Percentiles rank a stretch among this genome's conserved stretches.
phyloP scores from a whole-genome alignment of 2,888 invertebrate species.

The Falcaria lacertinaria region DNA sequence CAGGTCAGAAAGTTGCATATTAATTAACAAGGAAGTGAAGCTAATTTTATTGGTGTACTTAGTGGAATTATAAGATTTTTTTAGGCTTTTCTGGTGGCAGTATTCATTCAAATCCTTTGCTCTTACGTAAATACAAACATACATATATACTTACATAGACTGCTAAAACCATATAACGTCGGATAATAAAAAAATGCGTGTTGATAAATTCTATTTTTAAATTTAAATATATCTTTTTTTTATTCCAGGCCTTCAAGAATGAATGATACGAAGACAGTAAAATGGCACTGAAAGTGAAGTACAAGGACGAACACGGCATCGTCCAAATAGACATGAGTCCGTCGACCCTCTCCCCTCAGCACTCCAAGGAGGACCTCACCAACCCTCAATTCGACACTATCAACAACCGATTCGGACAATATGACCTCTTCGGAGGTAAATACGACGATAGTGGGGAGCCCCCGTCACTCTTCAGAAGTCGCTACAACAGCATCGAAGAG shows the following conservation, averaged over 20 bases:
- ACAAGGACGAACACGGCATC: constrained; percentile 71
- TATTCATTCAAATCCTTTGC: too few species aligned
- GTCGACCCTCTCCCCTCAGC: constrained; percentile 34
- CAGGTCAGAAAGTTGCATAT: neutral
- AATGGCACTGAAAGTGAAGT: constrained; percentile 70
- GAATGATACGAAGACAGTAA: constrained; percentile 20
- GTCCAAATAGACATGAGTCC: constrained; percentile 73
- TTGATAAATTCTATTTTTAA: too few species aligned
- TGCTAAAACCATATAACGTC: too few species aligned
- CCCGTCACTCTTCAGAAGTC: constrained; percentile 65
- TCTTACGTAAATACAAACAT: too few species aligned
- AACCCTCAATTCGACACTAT: constrained; percentile 69
- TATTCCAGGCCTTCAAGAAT: constrained; percentile 23
- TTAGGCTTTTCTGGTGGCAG: too few species aligned
- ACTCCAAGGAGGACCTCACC: constrained; percentile 33
- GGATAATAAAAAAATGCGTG: too few species aligned
- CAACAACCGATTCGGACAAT: constrained; percentile 64
- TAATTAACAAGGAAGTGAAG: neutral
- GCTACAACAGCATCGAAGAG: constrained; percentile 74
- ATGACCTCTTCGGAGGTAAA: constrained; percentile 68
- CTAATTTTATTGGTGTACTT: neutral
- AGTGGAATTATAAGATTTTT: too few species aligned
- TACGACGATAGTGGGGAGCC: constrained; percentile 55
- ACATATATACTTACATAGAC: too few species aligned
- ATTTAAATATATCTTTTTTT: constrained; percentile 1